A percentile compares a stretch with the other conserved stretches of the same genome.
phyloP scores from a whole-genome alignment of 2,888 invertebrate genomes.

The Brenthis ino region DNA sequence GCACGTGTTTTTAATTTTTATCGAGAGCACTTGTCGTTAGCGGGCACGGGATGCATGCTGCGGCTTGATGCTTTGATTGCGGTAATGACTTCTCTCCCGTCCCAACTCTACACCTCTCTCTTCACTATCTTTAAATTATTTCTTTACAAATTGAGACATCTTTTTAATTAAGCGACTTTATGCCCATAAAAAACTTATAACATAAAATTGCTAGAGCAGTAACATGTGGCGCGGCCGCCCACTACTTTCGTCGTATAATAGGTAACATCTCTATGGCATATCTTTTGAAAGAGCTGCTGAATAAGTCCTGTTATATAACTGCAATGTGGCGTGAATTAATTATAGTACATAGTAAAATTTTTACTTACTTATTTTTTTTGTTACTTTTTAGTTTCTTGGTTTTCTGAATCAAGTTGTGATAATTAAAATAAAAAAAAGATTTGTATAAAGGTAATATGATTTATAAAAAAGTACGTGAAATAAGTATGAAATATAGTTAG shows the following conservation, averaged over 20 bases:
- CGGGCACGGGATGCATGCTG: conserved; percentile 55
- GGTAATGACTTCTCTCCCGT: conserved; percentile 76
- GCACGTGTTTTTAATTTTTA: conserved; percentile 83
- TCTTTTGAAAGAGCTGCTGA: conserved; percentile 32
- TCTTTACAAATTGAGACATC: conserved; percentile 70
- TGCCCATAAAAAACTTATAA: conserved; percentile 34
- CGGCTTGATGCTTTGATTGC: conserved; percentile 79
- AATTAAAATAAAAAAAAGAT: no score
- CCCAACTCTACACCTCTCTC: conserved; percentile 61
- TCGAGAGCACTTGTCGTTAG: conserved; percentile 81
- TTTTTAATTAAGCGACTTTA: conserved; percentile 56
- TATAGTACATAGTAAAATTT: conserved; percentile 12
- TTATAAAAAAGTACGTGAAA: no score
- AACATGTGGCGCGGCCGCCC: conserved; percentile 27
- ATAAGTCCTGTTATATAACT: conserved; percentile 24
- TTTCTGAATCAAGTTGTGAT: no score
- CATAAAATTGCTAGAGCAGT: conserved; percentile 27
- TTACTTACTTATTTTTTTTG: no score
- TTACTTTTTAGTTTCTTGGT: no score
- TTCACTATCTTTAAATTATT: conserved; percentile 74
- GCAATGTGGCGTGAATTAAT: conserved; percentile 28
- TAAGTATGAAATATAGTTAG: no score
- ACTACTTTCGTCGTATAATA: conserved; percentile 21
- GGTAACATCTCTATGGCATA: conserved; percentile 22
- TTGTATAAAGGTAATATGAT: no score